A percentile compares a stretch with the other conserved stretches of the same genome.
Evolutionary conservation across 2,888 invertebrate species (phyloP).

Genomic region (Apodemia hepburni): DNA sequence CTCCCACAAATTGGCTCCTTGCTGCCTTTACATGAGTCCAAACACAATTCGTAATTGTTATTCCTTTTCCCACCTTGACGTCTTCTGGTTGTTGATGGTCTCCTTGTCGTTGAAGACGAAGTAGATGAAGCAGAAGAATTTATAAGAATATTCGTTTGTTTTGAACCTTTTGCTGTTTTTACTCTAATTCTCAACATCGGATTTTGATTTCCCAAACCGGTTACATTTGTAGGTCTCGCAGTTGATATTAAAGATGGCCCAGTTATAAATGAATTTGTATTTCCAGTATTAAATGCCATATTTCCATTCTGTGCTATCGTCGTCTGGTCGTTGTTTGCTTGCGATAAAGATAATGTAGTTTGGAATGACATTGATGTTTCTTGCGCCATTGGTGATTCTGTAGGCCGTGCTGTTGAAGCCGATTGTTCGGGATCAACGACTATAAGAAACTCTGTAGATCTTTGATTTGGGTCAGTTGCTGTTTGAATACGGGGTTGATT

Average conservation of each 20-base stretch:
- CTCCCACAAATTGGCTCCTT: slow-evolving; percentile 60
- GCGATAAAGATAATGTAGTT: slow-evolving; percentile 4
- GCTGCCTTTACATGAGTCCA: slow-evolving; percentile 52
- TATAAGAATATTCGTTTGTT: slow-evolving; percentile 52
- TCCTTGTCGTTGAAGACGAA: slow-evolving; percentile 39
- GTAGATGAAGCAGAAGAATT: slow-evolving; percentile 35
- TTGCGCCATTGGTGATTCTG: slow-evolving; percentile 15
- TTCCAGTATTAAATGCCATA: slow-evolving; percentile 16
- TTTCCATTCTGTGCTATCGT: background rate
- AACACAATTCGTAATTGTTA: slow-evolving; percentile 59
- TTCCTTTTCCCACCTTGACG: slow-evolving; percentile 43
- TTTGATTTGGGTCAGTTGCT: background rate
- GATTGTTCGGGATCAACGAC: slow-evolving; percentile 24
- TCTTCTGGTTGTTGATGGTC: slow-evolving; percentile 39
- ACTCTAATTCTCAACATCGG: slow-evolving; percentile 53
- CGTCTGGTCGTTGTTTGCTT: slow-evolving; percentile 3
- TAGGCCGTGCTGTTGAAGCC: slow-evolving; percentile 18
- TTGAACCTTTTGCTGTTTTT: slow-evolving; percentile 52
- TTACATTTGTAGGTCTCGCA: slow-evolving; percentile 14
- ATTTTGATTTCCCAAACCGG: slow-evolving; percentile 23
- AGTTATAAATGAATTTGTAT: background rate
- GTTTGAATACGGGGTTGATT: background rate
- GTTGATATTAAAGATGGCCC: slow-evolving; percentile 22
- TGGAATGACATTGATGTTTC: slow-evolving; percentile 5
- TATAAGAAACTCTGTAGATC: slow-evolving; percentile 22